A percentile compares a stretch with the other conserved stretches of the same genome.
Evolutionary conservation across 92 coral and sea anemone genomes (phyloP).

Genomic region (Porites lobata): DNA sequence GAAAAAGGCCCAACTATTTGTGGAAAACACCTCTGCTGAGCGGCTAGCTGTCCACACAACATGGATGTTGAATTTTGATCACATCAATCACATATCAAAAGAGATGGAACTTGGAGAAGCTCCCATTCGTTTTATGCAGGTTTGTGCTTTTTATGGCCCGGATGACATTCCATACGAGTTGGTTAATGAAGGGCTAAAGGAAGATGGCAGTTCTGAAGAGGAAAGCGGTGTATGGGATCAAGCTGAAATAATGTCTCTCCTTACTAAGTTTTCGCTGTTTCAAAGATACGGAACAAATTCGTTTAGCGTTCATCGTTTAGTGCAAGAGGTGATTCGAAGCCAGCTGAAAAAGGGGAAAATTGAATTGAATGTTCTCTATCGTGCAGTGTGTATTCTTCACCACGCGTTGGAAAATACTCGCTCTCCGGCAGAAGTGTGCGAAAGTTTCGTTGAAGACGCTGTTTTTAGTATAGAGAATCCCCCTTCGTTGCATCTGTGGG

Average conservation of each 20-base stretch:
- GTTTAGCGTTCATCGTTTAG: conserved; percentile 86
- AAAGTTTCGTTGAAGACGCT: conserved; percentile 68
- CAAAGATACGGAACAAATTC: conserved; percentile 67
- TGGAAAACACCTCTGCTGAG: conserved; percentile 69
- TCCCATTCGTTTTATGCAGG: conserved; percentile 71
- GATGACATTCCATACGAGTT: conserved; percentile 85
- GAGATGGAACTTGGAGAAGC: conserved; percentile 52
- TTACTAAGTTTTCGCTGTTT: conserved; percentile 91
- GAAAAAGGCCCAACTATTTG: conserved; percentile 52
- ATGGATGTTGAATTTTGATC: conserved; percentile 83
- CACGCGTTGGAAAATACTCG: conserved; percentile 67
- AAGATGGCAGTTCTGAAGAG: conserved; percentile 25
- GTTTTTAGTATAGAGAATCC: not conserved
- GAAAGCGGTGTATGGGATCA: conserved; percentile 19
- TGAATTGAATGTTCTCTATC: conserved; percentile 35
- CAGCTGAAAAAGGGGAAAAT: conserved; percentile 36
- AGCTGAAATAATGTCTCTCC: conserved; percentile 67
- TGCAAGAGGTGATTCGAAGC: conserved; percentile 88
- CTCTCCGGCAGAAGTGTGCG: conserved; percentile 69
- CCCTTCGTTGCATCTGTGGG: conserved; percentile 82
- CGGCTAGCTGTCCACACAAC: conserved; percentile 84
- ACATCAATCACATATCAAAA: conserved; percentile 41
- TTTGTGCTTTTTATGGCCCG: conserved; percentile 84
- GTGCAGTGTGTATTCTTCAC: conserved; percentile 71
- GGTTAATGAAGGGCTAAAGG: conserved; percentile 77